Evolutionary conservation across 92 coral and sea anemone species (phyloP).

Genomic region (Meandrina meandrites): DNA sequence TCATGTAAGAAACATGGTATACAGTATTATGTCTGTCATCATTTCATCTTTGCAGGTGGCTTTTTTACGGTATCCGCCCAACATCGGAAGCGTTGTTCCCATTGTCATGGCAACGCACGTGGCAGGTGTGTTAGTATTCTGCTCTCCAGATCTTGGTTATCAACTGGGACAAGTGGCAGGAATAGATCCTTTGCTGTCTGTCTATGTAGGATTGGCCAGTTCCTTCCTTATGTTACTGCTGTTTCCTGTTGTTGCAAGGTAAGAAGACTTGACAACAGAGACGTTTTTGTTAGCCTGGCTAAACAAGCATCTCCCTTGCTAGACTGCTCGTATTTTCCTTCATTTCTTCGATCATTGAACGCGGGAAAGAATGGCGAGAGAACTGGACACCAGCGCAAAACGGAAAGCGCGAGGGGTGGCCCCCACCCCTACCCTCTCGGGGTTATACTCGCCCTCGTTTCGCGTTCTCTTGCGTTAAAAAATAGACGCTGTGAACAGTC

Average conservation of each 20-base stretch:
- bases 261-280: constrained; percentile 4
- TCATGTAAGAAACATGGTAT: neutral
- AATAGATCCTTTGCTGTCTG: constrained; percentile 51
- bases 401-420: no score
- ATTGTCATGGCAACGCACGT: constrained; percentile 83
- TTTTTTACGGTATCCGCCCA: constrained; percentile 82
- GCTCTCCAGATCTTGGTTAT: constrained; percentile 78
- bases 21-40: no score
- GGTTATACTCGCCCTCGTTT: no score
- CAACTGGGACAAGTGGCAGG: constrained; percentile 60
- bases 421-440: no score
- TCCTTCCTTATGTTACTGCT: constrained; percentile 39
- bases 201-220: constrained; percentile 37
- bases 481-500: no score
- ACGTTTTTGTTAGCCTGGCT: neutral
- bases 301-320: no score
- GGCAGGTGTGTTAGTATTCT: constrained; percentile 77
- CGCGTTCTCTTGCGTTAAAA: no score
- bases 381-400: no score
- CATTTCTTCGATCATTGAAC: no score
- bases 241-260: constrained; percentile 61
- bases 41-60: constrained; percentile 69
- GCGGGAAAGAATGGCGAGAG: no score
- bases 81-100: constrained; percentile 83
- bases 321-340: no score